Evolutionary conservation across 2,113 vertebrate genomes (phyloP), one percentile per base, ranked within the genome.

Genomic region (Hyaena hyaena): DNA sequence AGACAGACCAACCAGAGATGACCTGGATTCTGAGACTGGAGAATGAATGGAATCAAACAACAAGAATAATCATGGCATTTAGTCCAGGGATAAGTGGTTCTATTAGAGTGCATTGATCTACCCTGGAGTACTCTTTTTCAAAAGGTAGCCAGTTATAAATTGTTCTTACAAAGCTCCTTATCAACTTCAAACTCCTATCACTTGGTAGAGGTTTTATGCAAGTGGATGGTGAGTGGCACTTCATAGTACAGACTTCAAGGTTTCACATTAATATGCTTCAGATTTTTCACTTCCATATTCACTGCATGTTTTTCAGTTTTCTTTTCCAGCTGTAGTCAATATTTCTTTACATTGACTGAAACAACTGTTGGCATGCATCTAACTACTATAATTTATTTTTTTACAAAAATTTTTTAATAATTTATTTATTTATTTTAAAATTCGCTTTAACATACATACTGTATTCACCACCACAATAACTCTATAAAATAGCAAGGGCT

Each of bases 91-190:
- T 35, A 90, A 94, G 43, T 55, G n/a, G 10, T 69, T 85, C 81
- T 69, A 48, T 53, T 43, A 28, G 24, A 45, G 14, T 1, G 0
- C 26, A 89, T 24, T 85, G 73, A 74, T 86, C 86, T 89, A 45
- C 7, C 48, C 24, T 43, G 2, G 11, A 9, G 33, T n/a, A 43
- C 4, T 0, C 10, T 74, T 96, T 93, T 58, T 55, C 61, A 77
- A 91, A 97, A 93, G 28, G 9, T 19, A 93, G 24, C 12, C 48
- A 50, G 63, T 81, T 90, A 65, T 68, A 89, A 73, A 50, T 65
- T 7, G 63, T 50, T 5, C 33, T 48, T 58, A 63, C 48, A 86
- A 80, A 65, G 21, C 14, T 81, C 21, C 1, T 86, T 58, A 33
- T n/a, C 7, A 35, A 66, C 76, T 88, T 74, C 71, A 96, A 91